A percentile compares a stretch with the other conserved stretches of the same genome.
Evolutionary conservation across 2,888 invertebrate species (phyloP).

Genomic region (Chrysotoxum bicinctum): DNA sequence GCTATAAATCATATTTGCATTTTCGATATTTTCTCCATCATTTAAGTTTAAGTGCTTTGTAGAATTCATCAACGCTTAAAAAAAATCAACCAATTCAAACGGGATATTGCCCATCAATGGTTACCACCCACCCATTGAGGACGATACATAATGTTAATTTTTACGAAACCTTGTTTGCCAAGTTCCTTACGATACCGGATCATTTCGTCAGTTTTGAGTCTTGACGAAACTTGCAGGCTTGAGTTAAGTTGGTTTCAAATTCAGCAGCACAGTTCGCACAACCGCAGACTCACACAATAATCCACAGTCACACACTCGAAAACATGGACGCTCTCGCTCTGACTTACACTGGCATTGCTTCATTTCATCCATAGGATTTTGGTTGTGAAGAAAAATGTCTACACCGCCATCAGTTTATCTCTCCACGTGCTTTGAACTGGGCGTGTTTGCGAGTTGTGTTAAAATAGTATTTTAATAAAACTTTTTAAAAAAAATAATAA

Average conservation of each 20-base stretch:
- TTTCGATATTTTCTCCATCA: no score
- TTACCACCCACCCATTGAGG: not conserved
- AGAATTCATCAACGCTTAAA: not conserved
- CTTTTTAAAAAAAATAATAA: not conserved
- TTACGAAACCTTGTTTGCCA: not conserved
- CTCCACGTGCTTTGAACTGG: constrained; percentile 61
- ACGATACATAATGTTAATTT: not conserved
- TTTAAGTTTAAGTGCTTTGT: not conserved
- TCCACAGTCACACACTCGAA: not conserved
- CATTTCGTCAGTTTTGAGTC: not conserved
- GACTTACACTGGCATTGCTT: constrained; percentile 11
- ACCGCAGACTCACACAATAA: not conserved
- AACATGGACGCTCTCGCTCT: constrained; percentile 5
- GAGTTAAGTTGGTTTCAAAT: not conserved
- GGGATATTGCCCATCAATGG: not conserved
- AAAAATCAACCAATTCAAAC: not conserved
- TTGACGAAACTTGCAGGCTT: not conserved
- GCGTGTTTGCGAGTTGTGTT: constrained; percentile 48
- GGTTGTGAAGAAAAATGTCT: constrained; percentile 52
- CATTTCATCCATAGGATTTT: constrained; percentile 21
- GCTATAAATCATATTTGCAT: no score
- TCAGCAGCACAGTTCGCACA: not conserved
- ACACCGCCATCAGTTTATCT: constrained; percentile 63
- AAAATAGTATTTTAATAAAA: constrained; percentile 20
- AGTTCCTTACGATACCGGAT: not conserved